phyloP scores from a whole-genome alignment of 2,113 vertebrate genomes.

The Eudyptes chrysolophus region DNA sequence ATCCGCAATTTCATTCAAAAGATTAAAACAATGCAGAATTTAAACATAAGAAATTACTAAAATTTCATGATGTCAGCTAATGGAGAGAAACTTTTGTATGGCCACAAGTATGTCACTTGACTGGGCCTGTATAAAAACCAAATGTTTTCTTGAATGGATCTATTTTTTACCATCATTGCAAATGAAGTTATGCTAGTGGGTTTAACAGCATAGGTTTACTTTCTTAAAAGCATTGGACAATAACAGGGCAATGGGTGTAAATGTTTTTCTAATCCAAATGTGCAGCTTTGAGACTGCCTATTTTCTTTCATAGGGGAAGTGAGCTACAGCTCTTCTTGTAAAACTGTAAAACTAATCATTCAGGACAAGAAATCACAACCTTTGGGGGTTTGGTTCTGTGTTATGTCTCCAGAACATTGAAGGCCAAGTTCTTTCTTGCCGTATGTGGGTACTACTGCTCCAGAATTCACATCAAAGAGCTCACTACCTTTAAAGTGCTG shows the following conservation, averaged over 20 bases:
- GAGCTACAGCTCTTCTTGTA: background rate
- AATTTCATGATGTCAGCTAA: background rate
- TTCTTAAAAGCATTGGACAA: background rate
- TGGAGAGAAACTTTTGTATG: background rate
- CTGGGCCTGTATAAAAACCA: background rate
- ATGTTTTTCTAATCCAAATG: constrained; percentile 14
- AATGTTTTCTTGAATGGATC: constrained; percentile 1
- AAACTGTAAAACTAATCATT: background rate
- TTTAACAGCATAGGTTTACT: background rate
- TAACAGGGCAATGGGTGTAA: background rate
- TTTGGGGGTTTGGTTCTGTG: background rate
- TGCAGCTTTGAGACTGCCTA: background rate
- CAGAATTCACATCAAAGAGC: background rate
- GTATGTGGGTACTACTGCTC: background rate
- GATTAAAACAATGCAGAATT: background rate
- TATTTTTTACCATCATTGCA: background rate
- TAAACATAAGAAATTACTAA: background rate
- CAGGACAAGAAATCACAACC: background rate
- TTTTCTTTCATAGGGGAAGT: background rate
- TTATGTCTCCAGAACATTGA: background rate
- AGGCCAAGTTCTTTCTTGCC: background rate
- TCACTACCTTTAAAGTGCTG: background rate
- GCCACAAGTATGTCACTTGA: background rate
- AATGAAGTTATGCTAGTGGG: background rate
- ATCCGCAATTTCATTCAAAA: background rate